Evolutionary conservation across 2,888 invertebrate genomes (phyloP).

Genomic region (Mythimna albipuncta): DNA sequence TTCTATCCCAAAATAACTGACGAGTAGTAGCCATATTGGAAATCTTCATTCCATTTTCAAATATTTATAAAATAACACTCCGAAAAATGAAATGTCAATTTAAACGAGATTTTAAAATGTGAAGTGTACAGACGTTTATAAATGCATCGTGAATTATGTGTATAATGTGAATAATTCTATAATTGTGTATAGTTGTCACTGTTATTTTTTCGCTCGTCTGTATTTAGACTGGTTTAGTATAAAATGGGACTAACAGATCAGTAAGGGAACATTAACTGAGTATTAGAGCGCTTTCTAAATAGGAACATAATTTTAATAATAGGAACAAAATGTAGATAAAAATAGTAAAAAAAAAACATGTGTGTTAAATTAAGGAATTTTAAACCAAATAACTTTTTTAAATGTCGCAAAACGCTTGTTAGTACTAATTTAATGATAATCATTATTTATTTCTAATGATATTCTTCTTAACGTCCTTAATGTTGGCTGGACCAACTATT

Average conservation of each 20-base stretch:
- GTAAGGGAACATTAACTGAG: constrained; percentile 68
- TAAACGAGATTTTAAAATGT: constrained; percentile 63
- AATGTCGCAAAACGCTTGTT: constrained; percentile 69
- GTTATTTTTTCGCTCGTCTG: constrained; percentile 65
- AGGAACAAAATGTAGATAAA: constrained; percentile 71
- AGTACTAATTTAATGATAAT: constrained; percentile 63
- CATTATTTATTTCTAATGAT: constrained; percentile 66
- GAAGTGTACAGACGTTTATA: constrained; percentile 66
- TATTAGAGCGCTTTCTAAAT: constrained; percentile 70
- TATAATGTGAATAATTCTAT: constrained; percentile 75
- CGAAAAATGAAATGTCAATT: constrained; percentile 69
- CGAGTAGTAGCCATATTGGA: constrained; percentile 31
- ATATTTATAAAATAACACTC: constrained; percentile 45
- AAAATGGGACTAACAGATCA: constrained; percentile 60
- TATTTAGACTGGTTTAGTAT: constrained; percentile 63
- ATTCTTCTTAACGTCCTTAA: constrained; percentile 62
- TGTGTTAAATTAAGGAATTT: constrained; percentile 69
- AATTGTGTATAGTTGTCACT: constrained; percentile 66
- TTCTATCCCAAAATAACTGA: constrained; percentile 33
- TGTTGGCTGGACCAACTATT: constrained; percentile 77
- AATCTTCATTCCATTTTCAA: constrained; percentile 54
- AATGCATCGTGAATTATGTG: constrained; percentile 70
- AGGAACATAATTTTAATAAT: constrained; percentile 68
- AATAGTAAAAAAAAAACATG: constrained; percentile 69
- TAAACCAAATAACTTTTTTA: constrained; percentile 68